phyloP scores from a whole-genome alignment of 2,113 vertebrate genomes.

The Salminus brasiliensis region DNA sequence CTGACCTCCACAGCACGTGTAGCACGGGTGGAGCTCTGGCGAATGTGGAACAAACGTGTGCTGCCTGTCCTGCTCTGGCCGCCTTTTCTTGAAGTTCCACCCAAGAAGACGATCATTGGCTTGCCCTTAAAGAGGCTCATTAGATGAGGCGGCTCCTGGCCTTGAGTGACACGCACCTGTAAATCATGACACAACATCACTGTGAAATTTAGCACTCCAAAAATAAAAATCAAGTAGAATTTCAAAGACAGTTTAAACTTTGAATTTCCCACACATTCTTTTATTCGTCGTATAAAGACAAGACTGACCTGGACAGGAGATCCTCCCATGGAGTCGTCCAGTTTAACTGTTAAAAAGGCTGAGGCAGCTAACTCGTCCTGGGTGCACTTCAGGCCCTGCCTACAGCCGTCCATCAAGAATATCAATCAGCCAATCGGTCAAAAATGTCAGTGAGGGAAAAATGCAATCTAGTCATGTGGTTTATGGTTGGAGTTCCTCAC shows the following conservation, averaged over 20 bases:
- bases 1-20: slow-evolving; percentile 77
- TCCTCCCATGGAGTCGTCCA: slow-evolving; percentile 73
- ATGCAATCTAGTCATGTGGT: neutral
- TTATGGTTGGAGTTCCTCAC: slow-evolving; percentile 56
- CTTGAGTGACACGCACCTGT: slow-evolving; percentile 79
- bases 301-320: slow-evolving; percentile 71
- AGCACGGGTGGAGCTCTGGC: slow-evolving; percentile 66
- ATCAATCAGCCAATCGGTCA: neutral
- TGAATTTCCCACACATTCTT: neutral
- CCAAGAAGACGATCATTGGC: slow-evolving; percentile 70
- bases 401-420: slow-evolving; percentile 32
- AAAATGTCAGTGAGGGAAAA: too few species aligned
- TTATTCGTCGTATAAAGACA: neutral
- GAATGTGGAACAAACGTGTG: slow-evolving; percentile 76
- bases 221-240: neutral
- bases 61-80: slow-evolving; percentile 57
- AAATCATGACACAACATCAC: neutral
- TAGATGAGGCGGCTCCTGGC: slow-evolving; percentile 77
- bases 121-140: slow-evolving; percentile 75
- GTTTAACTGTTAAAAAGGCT: slow-evolving; percentile 67
- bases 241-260: neutral
- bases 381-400: slow-evolving; percentile 75
- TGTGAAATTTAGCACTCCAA: neutral
- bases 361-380: slow-evolving; percentile 71
- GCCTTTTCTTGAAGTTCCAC: slow-evolving; percentile 69